A percentile compares a stretch with the other conserved stretches of the same genome.
Conservation (phyloP, 2,113 vertebrate species). For the Trogon surrucura region DNA sequence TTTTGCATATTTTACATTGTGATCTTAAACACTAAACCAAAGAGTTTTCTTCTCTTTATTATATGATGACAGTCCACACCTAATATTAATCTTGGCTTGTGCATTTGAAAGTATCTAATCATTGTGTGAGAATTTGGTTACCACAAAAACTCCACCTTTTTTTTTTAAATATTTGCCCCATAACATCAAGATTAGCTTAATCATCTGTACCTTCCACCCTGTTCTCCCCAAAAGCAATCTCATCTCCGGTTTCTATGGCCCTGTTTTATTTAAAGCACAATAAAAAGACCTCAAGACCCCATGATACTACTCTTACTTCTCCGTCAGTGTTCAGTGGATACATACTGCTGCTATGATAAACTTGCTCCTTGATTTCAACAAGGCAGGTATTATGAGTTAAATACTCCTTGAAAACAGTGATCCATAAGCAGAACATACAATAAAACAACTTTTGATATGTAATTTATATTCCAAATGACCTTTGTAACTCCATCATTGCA, state of each 20-base stretch:
- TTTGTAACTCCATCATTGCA: background rate
- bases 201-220: background rate
- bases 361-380: background rate
- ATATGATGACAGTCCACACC: background rate
- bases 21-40: background rate
- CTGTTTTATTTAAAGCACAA: background rate
- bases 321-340: background rate
- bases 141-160: background rate
- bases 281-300: background rate
- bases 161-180: background rate
- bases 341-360: background rate
- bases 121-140: background rate
- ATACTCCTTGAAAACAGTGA: background rate
- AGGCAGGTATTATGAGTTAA: background rate
- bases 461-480: background rate
- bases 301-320: background rate
- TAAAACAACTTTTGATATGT: background rate
- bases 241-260: background rate
- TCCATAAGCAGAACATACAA: background rate
- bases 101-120: background rate
- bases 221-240: background rate
- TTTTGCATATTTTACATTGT: background rate
- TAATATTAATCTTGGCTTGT: background rate
- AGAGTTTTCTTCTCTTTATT: background rate
- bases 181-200: background rate